These are phyloP conservation scores for Microctonus hyperodae DNA, from an alignment of 2,888 invertebrate genomes.

Conservation along the genomic window DNA sequence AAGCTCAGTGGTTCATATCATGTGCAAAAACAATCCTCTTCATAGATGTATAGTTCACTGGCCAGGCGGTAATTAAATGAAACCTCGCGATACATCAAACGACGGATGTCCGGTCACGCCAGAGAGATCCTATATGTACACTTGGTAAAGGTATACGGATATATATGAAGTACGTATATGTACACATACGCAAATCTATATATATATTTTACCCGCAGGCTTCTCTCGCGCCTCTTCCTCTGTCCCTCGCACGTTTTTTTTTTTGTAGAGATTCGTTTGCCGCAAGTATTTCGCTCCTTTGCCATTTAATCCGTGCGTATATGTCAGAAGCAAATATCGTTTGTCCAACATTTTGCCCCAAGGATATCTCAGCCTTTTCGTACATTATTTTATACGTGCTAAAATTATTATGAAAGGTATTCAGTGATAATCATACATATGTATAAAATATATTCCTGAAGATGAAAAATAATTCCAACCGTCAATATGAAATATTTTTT, in stretches of 20 bases:
- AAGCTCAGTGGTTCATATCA: neutral
- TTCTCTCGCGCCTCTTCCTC: neutral
- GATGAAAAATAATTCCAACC: neutral
- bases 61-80: constrained; percentile 39
- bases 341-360: neutral
- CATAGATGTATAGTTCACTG: constrained; percentile 4
- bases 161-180: neutral
- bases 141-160: neutral
- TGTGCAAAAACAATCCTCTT: constrained; percentile 6
- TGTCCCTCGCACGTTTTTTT: neutral
- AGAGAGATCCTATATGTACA: neutral
- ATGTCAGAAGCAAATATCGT: constrained; percentile 18
- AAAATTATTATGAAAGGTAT: neutral
- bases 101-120: constrained; percentile 27
- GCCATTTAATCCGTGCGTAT: constrained; percentile 10
- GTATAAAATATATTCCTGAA: neutral
- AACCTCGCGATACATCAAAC: constrained; percentile 41
- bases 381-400: neutral
- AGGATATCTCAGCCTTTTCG: neutral
- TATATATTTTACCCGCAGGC: neutral
- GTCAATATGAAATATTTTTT: neutral
- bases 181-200: neutral
- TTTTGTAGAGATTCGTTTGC: constrained; percentile 18
- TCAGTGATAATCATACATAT: neutral
- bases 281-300: constrained; percentile 9